phyloP scores from a whole-genome alignment of 2,113 vertebrate genomes.

The Tetraodon nigroviridis region DNA sequence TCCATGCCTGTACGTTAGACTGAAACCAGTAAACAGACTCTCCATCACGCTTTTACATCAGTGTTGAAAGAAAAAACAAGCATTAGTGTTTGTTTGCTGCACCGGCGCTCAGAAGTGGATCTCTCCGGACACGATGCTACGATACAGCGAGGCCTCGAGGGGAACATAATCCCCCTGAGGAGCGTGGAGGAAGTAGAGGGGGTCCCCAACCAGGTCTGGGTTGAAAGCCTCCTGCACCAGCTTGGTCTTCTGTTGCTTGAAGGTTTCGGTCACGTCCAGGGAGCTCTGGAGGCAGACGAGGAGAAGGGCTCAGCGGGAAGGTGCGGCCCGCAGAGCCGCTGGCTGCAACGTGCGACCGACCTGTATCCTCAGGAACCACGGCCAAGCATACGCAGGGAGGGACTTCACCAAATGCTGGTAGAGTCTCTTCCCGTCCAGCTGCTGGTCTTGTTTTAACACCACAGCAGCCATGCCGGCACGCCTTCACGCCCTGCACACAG shows the following conservation, averaged over 20 bases:
- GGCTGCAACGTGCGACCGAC: conserved; percentile 22
- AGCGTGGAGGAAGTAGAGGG: conserved; percentile 75
- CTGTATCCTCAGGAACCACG: conserved; percentile 63
- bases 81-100: no score
- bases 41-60: no score
- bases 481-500: conserved; percentile 80
- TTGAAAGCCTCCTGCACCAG: conserved; percentile 78
- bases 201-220: conserved; percentile 52
- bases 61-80: no score
- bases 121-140: conserved; percentile 71
- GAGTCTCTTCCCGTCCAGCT: conserved; percentile 67
- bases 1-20: no score
- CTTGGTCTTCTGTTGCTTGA: conserved; percentile 81
- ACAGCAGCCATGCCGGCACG: conserved; percentile 82
- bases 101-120: conserved; percentile 61
- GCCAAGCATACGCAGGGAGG: conserved; percentile 73
- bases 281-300: conserved; percentile 57
- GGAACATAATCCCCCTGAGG: conserved; percentile 63
- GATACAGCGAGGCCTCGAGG: conserved; percentile 61
- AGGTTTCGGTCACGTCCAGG: conserved; percentile 80
- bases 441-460: conserved; percentile 66
- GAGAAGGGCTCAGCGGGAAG: background rate
- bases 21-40: no score
- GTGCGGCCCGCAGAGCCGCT: background rate
- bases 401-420: conserved; percentile 67